Conservation (phyloP, 2,888 invertebrate species). For the Pogonocherus hispidulus region DNA sequence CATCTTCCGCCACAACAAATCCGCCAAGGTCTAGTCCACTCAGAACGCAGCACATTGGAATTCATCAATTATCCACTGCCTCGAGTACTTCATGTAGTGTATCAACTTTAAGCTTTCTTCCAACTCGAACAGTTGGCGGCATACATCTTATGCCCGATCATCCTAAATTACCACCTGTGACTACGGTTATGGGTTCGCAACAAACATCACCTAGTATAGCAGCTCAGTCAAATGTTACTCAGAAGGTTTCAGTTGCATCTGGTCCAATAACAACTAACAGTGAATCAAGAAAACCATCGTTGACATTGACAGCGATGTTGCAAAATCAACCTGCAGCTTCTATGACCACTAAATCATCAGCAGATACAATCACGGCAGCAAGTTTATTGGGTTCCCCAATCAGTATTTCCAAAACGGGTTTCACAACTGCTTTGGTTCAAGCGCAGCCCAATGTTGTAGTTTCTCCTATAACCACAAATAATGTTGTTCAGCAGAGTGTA, state of each 20-base stretch:
- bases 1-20: conserved; percentile 45
- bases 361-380: conserved; percentile 67
- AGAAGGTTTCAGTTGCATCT: conserved; percentile 36
- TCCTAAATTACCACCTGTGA: conserved; percentile 59
- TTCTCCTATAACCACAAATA: conserved; percentile 53
- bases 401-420: conserved; percentile 61
- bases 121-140: conserved; percentile 51
- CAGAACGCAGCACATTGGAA: conserved; percentile 31
- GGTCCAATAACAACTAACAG: conserved; percentile 37
- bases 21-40: conserved; percentile 40
- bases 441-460: conserved; percentile 63
- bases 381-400: conserved; percentile 66
- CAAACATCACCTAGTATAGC: conserved; percentile 33
- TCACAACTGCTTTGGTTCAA: conserved; percentile 64
- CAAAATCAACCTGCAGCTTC: conserved; percentile 68
- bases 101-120: conserved; percentile 52
- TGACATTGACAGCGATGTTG: conserved; percentile 68
- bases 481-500: conserved; percentile 64
- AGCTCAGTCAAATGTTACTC: conserved; percentile 34
- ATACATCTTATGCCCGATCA: conserved; percentile 62
- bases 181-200: conserved; percentile 50
- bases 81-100: conserved; percentile 34
- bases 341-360: conserved; percentile 64
- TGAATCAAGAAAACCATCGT: conserved; percentile 58
- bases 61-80: conserved; percentile 29